A percentile compares a stretch with the other conserved stretches of the same genome.
Evolutionary conservation across 2,888 invertebrate species (phyloP).

Genomic region (Anagyrus pseudococci): DNA sequence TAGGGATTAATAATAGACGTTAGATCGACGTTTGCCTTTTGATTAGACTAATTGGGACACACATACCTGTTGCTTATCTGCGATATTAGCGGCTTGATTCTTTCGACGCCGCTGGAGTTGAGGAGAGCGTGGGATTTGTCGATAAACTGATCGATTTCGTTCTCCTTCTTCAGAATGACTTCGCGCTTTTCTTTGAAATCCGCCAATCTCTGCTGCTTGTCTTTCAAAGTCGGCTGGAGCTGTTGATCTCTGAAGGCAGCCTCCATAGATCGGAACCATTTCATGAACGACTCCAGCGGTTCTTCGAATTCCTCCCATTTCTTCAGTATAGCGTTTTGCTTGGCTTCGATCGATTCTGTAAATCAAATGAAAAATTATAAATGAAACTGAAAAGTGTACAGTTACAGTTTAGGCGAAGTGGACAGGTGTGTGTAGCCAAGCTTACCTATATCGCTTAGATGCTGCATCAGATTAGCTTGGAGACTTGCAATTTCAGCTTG

Average conservation of each 20-base stretch:
- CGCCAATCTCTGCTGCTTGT: slow-evolving; percentile 79
- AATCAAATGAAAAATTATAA: slow-evolving; percentile 15
- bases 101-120: slow-evolving; percentile 83
- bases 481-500: slow-evolving; percentile 77
- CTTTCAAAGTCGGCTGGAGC: slow-evolving; percentile 78
- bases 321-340: slow-evolving; percentile 75
- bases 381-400: not conserved
- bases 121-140: slow-evolving; percentile 88
- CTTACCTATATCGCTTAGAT: slow-evolving; percentile 70
- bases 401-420: slow-evolving; percentile 12
- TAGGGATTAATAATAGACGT: no score
- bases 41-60: no score
- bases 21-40: no score
- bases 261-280: slow-evolving; percentile 88
- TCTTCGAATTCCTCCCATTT: slow-evolving; percentile 91
- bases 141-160: slow-evolving; percentile 85
- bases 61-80: slow-evolving; percentile 81
- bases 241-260: slow-evolving; percentile 85
- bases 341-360: slow-evolving; percentile 71
- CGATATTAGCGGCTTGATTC: slow-evolving; percentile 84
- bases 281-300: slow-evolving; percentile 78
- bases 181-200: slow-evolving; percentile 78
- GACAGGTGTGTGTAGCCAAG: slow-evolving; percentile 4
- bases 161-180: slow-evolving; percentile 79
- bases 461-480: slow-evolving; percentile 71